Evolutionary conservation across 1,140 invertebrate genomes (phyloP).

Genomic region (Heterodera schachtii): DNA sequence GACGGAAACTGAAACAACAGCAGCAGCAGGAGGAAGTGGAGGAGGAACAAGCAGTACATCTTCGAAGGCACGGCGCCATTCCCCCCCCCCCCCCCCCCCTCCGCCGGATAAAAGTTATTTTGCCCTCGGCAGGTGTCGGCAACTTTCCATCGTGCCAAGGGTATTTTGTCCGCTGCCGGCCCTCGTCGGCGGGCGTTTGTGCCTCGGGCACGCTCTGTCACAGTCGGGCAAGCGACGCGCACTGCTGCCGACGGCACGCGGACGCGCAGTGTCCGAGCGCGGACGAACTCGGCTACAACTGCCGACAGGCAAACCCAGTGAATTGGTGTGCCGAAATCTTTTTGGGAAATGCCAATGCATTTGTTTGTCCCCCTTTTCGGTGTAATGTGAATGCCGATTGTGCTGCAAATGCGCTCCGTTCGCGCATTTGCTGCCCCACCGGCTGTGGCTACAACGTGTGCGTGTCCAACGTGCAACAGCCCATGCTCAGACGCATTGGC

Average conservation of each 20-base stretch:
- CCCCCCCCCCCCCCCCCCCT: neutral
- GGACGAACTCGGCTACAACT: slow-evolving; percentile 23
- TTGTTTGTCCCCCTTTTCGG: slow-evolving; percentile 18
- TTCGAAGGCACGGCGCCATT: neutral
- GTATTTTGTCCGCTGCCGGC: neutral
- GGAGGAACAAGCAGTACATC: neutral
- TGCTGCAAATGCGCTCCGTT: slow-evolving; percentile 27
- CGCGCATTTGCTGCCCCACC: slow-evolving; percentile 36
- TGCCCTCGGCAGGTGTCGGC: neutral
- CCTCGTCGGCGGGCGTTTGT: neutral
- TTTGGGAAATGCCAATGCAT: neutral
- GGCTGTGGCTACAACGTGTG: slow-evolving; percentile 36
- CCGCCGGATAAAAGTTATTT: neutral
- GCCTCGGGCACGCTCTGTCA: neutral
- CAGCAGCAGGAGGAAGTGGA: neutral
- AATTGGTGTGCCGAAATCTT: slow-evolving; percentile 23
- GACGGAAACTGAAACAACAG: neutral
- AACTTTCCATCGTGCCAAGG: neutral
- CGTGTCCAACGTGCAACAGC: slow-evolving; percentile 19
- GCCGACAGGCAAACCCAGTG: slow-evolving; percentile 33
- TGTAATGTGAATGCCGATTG: slow-evolving; percentile 35
- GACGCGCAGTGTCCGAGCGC: neutral
- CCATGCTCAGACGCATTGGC: slow-evolving; percentile 16
- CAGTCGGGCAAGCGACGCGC: neutral
- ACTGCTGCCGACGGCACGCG: neutral